Conservation (phyloP, 2,113 vertebrate genomes). For the Salvator merianae region DNA sequence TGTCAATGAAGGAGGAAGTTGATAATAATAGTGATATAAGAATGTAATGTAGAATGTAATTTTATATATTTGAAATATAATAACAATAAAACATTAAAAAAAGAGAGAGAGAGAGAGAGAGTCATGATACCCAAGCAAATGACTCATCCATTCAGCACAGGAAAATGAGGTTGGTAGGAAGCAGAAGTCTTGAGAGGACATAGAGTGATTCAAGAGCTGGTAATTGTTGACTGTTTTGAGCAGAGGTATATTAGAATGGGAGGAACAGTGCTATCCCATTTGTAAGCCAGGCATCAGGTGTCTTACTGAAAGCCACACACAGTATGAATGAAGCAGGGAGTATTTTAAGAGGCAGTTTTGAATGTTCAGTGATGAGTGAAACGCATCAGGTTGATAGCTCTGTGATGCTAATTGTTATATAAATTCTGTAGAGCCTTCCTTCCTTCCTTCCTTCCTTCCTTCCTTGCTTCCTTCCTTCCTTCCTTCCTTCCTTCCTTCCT, state of each 20-base stretch:
- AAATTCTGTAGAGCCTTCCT: not conserved
- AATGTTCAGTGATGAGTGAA: not conserved
- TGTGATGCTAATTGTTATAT: not conserved
- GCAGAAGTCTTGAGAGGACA: not conserved
- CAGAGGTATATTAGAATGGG: not conserved
- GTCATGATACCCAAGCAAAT: not conserved
- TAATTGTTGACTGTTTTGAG: not conserved
- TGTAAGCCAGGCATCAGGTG: not conserved
- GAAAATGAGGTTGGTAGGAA: not conserved
- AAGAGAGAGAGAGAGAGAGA: too few species aligned
- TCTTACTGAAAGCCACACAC: not conserved
- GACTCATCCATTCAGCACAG: not conserved
- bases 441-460: too few species aligned
- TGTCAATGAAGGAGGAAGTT: too few species aligned
- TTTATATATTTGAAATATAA: too few species aligned
- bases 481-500: too few species aligned
- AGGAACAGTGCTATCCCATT: not conserved
- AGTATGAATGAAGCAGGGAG: not conserved
- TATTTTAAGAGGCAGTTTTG: not conserved
- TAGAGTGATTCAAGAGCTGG: not conserved
- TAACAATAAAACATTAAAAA: too few species aligned
- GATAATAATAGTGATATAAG: too few species aligned
- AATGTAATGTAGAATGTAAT: too few species aligned
- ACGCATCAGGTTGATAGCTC: not conserved
- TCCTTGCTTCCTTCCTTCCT: too few species aligned